A percentile compares a stretch with the other conserved stretches of the same genome.
Evolutionary conservation across 1,140 invertebrate genomes (phyloP).

Genomic region (Matsumurasca onukii): DNA sequence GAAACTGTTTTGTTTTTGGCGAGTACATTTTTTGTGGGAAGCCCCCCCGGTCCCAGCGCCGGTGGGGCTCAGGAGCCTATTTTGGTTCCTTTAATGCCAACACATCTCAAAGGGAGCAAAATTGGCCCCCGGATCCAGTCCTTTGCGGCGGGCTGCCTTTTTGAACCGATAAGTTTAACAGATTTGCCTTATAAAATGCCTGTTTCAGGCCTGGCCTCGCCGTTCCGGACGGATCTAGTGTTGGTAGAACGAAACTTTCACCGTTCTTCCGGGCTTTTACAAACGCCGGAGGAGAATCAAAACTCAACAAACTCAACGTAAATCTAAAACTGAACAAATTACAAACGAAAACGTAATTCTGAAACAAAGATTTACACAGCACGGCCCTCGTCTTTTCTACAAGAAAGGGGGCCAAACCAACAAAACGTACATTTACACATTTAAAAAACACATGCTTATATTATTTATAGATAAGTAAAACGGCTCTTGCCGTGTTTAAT

Average conservation of each 20-base stretch:
- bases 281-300: background rate
- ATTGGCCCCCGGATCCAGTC: slow-evolving; percentile 28
- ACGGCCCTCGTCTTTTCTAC: background rate
- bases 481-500: slow-evolving; percentile 24
- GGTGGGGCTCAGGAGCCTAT: slow-evolving; percentile 27
- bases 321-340: background rate
- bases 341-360: background rate
- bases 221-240: slow-evolving; percentile 1
- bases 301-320: slow-evolving; percentile 14
- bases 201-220: background rate
- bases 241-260: background rate
- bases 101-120: slow-evolving; percentile 35
- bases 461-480: slow-evolving; percentile 33
- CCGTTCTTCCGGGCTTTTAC: background rate
- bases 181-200: slow-evolving; percentile 7
- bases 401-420: background rate
- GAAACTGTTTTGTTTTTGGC: background rate
- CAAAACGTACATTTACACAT: slow-evolving; percentile 34
- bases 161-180: background rate
- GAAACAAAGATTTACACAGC: slow-evolving; percentile 27
- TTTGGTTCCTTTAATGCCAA: slow-evolving; percentile 36
- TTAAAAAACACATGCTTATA: slow-evolving; percentile 39
- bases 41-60: slow-evolving; percentile 34
- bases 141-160: slow-evolving; percentile 8
- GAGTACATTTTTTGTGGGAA: slow-evolving; percentile 31